Base-by-base conservation (phyloP, 2,113 vertebrate species). In the Cebidichthys violaceus region DNA sequence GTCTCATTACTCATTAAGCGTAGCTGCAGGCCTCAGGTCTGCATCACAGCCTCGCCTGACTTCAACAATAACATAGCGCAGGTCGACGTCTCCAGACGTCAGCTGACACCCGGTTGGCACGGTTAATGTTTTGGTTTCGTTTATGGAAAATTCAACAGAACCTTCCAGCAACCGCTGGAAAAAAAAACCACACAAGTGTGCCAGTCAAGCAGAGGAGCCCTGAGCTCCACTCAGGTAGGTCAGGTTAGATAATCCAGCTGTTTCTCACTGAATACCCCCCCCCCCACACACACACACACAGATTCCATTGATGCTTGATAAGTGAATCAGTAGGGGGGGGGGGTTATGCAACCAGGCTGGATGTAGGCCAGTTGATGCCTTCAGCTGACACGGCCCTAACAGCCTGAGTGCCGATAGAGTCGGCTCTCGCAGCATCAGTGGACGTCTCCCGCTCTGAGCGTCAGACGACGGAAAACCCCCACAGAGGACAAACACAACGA, bases 291-390 rank as follows among this genome's bases (percentile, higher is more conserved):
- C 62, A 52, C 57, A 60, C 24, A 62, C 77, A 81, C 20, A n/a
- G n/a, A n/a, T n/a, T n/a, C n/a, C n/a, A n/a, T n/a, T 83, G 87
- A 85, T 78, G 83, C 72, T 82, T 64, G 64, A 77, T 77, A 88
- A 55, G 65, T 81, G 81, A 72, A 72, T 68, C 33, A 47, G 75
- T 15, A 39, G 64, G 75, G 52, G 37, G 17, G 57, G 27, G 71
- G 17, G 17, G 41, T 93, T 93, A 92, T 69, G 77, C 71, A 92
- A 94, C 57, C 39, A 22, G 52, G 57, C 73, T 73, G 76, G 76
- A 90, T 90, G 79, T 86, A 83, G 92, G 91, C 68, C 90, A 88
- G 82, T 59, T 20, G 62, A 83, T 90, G 89, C 81, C 83, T 81
- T 86, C 67, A 89, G 84, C 87, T 86, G 87, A 93, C 85, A 83